Conservation (phyloP, 2,113 vertebrate genomes). For the Procavia capensis region DNA sequence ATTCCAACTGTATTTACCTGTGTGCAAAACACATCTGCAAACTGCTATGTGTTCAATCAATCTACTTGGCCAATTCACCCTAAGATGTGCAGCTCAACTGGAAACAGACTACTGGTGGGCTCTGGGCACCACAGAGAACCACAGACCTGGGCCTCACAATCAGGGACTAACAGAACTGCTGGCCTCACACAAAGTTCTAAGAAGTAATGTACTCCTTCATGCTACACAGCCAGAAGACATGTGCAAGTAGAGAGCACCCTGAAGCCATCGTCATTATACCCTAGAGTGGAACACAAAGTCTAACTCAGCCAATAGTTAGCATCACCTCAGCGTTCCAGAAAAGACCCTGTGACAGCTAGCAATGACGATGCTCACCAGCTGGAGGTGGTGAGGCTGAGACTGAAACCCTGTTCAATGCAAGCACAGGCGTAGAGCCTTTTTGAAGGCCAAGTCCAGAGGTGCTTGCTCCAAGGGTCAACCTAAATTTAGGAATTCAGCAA, state of each 20-base stretch:
- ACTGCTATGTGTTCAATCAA: neutral
- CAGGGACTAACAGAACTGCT: neutral
- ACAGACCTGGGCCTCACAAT: neutral
- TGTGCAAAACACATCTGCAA: neutral
- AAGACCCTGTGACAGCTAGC: neutral
- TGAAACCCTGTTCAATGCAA: fast-evolving
- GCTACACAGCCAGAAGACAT: neutral
- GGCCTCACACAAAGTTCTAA: neutral
- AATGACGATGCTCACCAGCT: fast-evolving
- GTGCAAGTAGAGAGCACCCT: neutral
- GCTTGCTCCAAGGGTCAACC: neutral
- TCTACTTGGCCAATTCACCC: neutral
- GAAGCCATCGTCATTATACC: neutral
- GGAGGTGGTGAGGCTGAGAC: neutral
- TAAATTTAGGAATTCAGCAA: too few relatives aligned
- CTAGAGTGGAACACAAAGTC: neutral
- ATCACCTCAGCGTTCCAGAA: neutral
- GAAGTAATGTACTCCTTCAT: neutral
- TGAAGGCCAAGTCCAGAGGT: neutral
- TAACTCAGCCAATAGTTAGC: neutral
- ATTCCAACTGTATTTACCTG: neutral
- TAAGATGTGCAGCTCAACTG: neutral
- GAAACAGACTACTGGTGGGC: neutral
- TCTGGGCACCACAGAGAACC: neutral
- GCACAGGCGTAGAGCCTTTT: too few relatives aligned